Percentiles rank a stretch among this genome's conserved stretches.
Conservation (phyloP, 2,797 vertebrate genomes). For the Poecile montanus region DNA sequence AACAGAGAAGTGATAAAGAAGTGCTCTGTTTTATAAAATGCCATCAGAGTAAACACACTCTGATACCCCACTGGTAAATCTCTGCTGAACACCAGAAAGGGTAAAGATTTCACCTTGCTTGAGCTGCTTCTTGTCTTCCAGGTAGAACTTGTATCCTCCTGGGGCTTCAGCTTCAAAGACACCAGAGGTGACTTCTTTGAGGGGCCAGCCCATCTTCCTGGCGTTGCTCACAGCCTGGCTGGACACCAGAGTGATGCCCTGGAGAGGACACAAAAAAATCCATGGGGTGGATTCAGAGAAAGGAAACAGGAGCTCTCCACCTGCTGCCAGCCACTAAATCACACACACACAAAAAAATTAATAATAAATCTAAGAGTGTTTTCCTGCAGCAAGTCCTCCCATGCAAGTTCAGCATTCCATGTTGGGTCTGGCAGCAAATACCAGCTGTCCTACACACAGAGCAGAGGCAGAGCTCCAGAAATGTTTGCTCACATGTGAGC, state of each 20-base stretch:
- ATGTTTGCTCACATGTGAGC: rapidly evolving
- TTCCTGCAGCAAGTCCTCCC: background rate
- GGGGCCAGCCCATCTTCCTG: slow-evolving; percentile 87
- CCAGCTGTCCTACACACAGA: background rate
- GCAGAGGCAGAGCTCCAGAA: background rate
- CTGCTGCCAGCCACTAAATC: background rate
- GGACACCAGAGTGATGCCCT: slow-evolving; percentile 93
- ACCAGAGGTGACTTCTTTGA: slow-evolving; percentile 80
- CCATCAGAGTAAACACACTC: rapidly evolving
- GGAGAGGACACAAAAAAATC: background rate
- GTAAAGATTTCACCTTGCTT: slow-evolving; percentile 76
- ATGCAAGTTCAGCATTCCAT: background rate
- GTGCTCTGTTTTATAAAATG: background rate
- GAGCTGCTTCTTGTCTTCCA: slow-evolving; percentile 84
- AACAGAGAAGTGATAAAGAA: background rate
- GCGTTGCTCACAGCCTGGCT: slow-evolving; percentile 90
- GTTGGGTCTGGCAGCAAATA: background rate
- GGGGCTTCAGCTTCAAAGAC: slow-evolving; percentile 89
- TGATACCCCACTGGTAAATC: background rate
- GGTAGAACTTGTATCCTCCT: slow-evolving; percentile 91
- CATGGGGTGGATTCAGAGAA: background rate
- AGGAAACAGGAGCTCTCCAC: background rate
- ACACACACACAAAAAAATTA: background rate
- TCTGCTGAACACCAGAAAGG: background rate
- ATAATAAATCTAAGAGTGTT: background rate